Evolutionary conservation across 1,140 invertebrate genomes (phyloP).

Genomic region (Bombus soroeensis): DNA sequence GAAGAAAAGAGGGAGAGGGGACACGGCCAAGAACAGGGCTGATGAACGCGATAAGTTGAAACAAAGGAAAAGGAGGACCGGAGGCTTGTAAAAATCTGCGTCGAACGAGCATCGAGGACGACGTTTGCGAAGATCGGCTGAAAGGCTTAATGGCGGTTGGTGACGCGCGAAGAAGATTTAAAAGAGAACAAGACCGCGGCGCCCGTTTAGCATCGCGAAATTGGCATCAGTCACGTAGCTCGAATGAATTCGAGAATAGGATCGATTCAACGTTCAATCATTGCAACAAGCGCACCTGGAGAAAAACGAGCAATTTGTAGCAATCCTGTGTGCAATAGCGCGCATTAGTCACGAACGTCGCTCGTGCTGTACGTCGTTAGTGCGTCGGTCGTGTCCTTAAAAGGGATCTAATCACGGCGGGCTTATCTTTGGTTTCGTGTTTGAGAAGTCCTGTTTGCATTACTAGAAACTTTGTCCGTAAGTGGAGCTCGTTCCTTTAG

Average conservation of each 20-base stretch:
- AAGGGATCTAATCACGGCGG: neutral
- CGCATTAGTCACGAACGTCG: constrained; percentile 24
- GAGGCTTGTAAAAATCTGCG: constrained; percentile 13
- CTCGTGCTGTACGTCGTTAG: too few species aligned
- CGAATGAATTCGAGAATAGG: constrained; percentile 59
- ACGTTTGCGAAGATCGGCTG: neutral
- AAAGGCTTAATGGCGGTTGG: constrained; percentile 50
- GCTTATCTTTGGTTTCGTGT: constrained; percentile 30
- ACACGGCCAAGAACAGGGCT: too few species aligned
- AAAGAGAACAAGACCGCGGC: constrained; percentile 49
- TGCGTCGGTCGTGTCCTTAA: constrained; percentile 7
- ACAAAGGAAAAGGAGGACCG: neutral
- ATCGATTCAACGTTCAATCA: constrained; percentile 55
- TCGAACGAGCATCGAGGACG: constrained; percentile 20
- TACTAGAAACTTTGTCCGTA: neutral
- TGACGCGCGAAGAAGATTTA: constrained; percentile 39
- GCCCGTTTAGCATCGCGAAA: constrained; percentile 47
- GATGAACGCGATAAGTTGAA: too few species aligned
- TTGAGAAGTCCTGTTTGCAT: neutral
- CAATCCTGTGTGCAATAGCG: neutral
- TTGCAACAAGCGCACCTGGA: constrained; percentile 45
- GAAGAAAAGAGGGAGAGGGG: too few species aligned
- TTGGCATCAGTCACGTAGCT: constrained; percentile 59
- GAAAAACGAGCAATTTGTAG: neutral
- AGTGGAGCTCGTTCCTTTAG: neutral